Conservation (phyloP, 2,888 invertebrate genomes). For the Holacanthella duospinosa region DNA sequence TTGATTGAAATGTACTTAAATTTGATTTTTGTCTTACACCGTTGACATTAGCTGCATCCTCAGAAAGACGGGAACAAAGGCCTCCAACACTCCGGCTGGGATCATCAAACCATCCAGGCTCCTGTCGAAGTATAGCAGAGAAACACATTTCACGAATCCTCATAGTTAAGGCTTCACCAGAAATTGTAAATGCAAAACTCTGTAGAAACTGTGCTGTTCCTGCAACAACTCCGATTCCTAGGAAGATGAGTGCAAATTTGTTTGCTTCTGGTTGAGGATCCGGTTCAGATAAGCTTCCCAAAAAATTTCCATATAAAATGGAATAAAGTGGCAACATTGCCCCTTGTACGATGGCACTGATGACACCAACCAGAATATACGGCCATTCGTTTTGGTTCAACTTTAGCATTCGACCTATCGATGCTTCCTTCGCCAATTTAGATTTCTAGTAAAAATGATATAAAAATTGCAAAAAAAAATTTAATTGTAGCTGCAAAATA, state of each 20-base stretch:
- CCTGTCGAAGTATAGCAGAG: slow-evolving; percentile 47
- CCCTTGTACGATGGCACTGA: background rate
- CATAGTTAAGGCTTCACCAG: slow-evolving; percentile 45
- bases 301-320: no score
- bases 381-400: no score
- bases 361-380: slow-evolving; percentile 18
- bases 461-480: no score
- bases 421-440: no score
- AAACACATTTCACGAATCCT: slow-evolving; percentile 41
- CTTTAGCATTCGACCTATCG: no score
- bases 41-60: slow-evolving; percentile 65
- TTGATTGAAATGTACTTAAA: background rate
- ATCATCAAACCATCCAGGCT: slow-evolving; percentile 64
- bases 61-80: slow-evolving; percentile 56
- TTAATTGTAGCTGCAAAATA: no score
- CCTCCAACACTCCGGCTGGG: slow-evolving; percentile 58
- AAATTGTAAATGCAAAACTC: slow-evolving; percentile 39
- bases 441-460: no score
- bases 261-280: no score
- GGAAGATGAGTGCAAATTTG: no score
- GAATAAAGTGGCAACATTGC: no score
- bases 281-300: no score
- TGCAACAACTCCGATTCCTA: slow-evolving; percentile 55
- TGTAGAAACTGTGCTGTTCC: slow-evolving; percentile 56
- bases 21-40: slow-evolving; percentile 43